These are phyloP conservation scores for Xestia sexstrigata DNA, from an alignment of 2,888 invertebrate species.

Conservation along the genomic window DNA sequence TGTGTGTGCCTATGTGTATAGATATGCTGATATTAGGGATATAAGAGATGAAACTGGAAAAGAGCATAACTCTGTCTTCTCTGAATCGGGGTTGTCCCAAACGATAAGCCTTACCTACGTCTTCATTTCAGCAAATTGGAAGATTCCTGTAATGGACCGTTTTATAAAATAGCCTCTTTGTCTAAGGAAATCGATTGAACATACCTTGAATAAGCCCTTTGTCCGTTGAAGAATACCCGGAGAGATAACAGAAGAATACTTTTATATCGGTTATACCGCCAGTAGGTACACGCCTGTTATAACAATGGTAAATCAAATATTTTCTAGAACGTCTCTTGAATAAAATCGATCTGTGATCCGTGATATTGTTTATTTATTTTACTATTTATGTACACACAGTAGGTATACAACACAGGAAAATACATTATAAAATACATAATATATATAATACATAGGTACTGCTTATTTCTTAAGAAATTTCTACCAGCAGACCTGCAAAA, in stretches of 20 bases:
- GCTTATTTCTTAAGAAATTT: too few species aligned
- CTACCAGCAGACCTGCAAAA: too few species aligned
- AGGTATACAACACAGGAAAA: too few species aligned
- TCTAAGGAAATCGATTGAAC: conserved; percentile 57
- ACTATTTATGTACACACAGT: too few species aligned
- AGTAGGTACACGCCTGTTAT: conserved; percentile 12
- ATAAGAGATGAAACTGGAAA: conserved; percentile 70
- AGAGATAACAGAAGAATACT: conserved; percentile 48
- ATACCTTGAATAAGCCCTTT: conserved; percentile 56
- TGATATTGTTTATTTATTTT: too few species aligned
- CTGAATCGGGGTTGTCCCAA: conserved; percentile 43
- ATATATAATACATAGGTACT: too few species aligned
- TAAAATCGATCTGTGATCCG: not conserved
- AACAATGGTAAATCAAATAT: conserved; percentile 26
- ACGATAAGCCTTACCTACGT: conserved; percentile 61
- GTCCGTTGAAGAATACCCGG: conserved; percentile 43
- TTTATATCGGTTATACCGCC: conserved; percentile 26
- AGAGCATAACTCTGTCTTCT: conserved; percentile 65
- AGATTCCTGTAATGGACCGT: conserved; percentile 61
- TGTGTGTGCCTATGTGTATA: conserved; percentile 72
- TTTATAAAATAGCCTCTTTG: conserved; percentile 62
- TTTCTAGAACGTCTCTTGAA: not conserved
- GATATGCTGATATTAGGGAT: conserved; percentile 80
- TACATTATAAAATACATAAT: too few species aligned
- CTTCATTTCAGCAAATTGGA: conserved; percentile 63